phyloP scores from a whole-genome alignment of 2,113 vertebrate genomes.

The Zapornia atra region DNA sequence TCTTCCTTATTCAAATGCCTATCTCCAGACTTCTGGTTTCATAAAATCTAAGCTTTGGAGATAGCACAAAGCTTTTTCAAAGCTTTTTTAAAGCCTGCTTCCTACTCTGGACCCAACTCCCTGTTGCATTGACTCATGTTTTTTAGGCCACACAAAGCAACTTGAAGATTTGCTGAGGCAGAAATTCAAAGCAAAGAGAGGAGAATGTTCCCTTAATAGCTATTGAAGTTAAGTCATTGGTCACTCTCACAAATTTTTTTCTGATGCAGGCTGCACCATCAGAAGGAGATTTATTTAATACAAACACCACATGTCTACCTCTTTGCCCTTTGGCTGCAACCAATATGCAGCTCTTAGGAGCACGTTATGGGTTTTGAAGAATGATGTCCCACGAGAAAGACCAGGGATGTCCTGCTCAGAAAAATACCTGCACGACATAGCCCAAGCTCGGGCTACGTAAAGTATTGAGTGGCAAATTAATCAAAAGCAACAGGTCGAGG shows the following conservation, averaged over 20 bases:
- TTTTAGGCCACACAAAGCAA: neutral
- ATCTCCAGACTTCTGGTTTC: neutral
- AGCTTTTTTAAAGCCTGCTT: neutral
- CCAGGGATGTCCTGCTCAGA: neutral
- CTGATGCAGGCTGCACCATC: neutral
- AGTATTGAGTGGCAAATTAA: neutral
- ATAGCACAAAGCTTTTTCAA: neutral
- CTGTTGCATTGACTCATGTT: rapidly evolving
- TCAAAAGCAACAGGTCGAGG: neutral
- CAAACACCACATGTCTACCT: neutral
- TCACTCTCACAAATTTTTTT: neutral
- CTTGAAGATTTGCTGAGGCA: neutral
- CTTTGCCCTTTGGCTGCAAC: neutral
- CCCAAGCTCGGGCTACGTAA: neutral
- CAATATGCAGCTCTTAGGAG: neutral
- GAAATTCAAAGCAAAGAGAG: neutral
- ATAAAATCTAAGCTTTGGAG: neutral
- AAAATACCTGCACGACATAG: neutral
- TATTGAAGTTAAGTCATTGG: neutral
- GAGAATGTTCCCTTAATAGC: neutral
- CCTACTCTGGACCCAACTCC: neutral
- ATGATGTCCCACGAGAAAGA: neutral
- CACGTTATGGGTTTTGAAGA: neutral
- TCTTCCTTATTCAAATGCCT: neutral
- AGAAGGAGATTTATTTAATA: neutral